Conservation (phyloP, 2,797 vertebrate species). For the Dermochelys coriacea region DNA sequence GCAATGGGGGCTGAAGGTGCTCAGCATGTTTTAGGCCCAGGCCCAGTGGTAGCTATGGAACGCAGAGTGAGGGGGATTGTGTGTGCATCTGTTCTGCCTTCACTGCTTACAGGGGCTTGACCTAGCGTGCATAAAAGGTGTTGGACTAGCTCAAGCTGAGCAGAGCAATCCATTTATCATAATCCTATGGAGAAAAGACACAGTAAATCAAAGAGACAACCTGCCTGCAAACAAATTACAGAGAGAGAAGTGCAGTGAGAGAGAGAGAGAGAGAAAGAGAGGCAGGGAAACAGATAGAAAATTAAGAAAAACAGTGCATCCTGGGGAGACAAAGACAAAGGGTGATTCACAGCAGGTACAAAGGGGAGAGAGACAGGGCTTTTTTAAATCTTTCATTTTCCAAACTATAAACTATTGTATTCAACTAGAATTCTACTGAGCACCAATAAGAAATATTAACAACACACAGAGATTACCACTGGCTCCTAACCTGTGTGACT, state of each 20-base stretch:
- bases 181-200: conserved; percentile 80
- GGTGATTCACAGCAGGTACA: conserved; percentile 44
- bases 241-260: conserved; percentile 17
- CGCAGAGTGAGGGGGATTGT: background rate
- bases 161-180: conserved; percentile 85
- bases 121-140: conserved; percentile 61
- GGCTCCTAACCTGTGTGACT: background rate
- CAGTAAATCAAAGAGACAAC: conserved; percentile 84
- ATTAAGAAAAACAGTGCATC: conserved; percentile 60
- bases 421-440: background rate
- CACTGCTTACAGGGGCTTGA: conserved; percentile 69
- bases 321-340: conserved; percentile 55
- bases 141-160: conserved; percentile 69
- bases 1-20: background rate
- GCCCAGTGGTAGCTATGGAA: background rate
- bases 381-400: conserved; percentile 51
- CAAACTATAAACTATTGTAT: conserved; percentile 26
- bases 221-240: conserved; percentile 82
- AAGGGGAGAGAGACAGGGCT: conserved; percentile 16
- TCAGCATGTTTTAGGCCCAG: background rate
- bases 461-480: background rate
- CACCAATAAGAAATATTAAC: background rate
- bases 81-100: background rate
- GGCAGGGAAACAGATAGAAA: conserved; percentile 58
- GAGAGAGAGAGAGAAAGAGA: conserved; percentile 50